Percentiles rank a stretch among this genome's conserved stretches.
Conservation (phyloP, 2,797 vertebrate species). For the Vultur gryphus region DNA sequence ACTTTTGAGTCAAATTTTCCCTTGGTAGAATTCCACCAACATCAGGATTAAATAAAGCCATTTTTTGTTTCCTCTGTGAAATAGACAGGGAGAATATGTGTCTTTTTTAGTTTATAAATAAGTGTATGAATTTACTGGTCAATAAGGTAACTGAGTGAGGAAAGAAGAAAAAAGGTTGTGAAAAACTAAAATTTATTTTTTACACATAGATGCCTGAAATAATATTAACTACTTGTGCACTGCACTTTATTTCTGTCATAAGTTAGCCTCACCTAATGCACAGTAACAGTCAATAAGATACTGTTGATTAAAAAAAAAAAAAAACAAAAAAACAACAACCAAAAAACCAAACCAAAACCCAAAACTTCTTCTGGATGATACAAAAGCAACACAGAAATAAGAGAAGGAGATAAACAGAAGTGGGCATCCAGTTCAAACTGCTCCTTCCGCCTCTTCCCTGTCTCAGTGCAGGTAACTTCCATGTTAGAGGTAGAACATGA, state of each 20-base stretch:
- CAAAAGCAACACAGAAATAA: not conserved
- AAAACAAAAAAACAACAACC: too few relatives aligned
- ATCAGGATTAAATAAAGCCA: not conserved
- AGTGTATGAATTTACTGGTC: conserved; percentile 50
- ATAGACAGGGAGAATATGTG: not conserved
- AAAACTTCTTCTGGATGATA: accelerated
- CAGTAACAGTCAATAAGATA: not conserved
- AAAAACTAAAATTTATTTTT: conserved; percentile 68
- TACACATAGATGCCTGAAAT: not conserved
- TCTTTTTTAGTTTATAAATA: conserved; percentile 47
- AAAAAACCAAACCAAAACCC: not conserved
- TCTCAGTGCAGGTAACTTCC: not conserved
- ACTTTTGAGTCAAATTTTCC: not conserved
- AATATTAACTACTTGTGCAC: conserved; percentile 23
- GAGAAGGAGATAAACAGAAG: not conserved
- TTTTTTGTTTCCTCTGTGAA: not conserved
- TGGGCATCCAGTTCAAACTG: accelerated
- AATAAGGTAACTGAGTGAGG: conserved; percentile 69
- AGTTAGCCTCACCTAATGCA: not conserved
- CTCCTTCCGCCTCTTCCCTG: not conserved
- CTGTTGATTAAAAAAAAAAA: not conserved
- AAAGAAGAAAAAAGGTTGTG: conserved; percentile 57
- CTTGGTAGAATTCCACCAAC: not conserved
- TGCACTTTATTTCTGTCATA: not conserved
- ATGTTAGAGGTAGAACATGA: not conserved